A percentile compares a stretch with the other conserved stretches of the same genome.
These are phyloP conservation scores for Noctilio leporinus DNA, from an alignment of 2,113 vertebrate species.

Conservation along the genomic window DNA sequence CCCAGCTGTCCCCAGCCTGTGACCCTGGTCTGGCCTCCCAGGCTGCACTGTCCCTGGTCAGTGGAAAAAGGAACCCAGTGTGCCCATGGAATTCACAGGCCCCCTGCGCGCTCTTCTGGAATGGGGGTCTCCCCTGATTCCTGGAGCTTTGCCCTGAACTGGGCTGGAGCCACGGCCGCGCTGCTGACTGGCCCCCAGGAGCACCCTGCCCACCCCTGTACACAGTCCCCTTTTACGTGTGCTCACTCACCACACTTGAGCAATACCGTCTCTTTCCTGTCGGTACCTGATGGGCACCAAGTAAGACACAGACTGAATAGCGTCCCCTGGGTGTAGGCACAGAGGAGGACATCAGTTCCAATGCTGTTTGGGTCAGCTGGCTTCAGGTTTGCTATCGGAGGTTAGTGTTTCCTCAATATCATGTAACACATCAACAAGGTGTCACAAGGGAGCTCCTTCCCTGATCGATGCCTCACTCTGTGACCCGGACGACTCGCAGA, in stretches of 20 bases:
- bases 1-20: not conserved
- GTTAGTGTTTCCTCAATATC: not conserved
- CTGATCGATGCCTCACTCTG: not conserved
- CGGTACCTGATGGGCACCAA: not conserved
- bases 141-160: not conserved
- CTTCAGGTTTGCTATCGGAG: not conserved
- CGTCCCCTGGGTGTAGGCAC: not conserved
- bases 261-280: not conserved
- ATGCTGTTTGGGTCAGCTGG: not conserved
- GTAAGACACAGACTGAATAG: not conserved
- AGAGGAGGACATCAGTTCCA: not conserved
- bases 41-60: not conserved
- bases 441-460: rapidly evolving
- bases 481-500: not conserved
- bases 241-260: not conserved
- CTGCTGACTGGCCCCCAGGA: not conserved
- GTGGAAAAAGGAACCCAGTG: rapidly evolving
- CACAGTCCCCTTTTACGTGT: not conserved
- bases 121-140: not conserved
- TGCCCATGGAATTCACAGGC: not conserved
- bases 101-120: not conserved
- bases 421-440: rapidly evolving
- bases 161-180: not conserved
- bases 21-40: not conserved
- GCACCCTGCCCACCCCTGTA: not conserved